Conservation (phyloP, 1,140 invertebrate species). For the Apis mellifera region DNA sequence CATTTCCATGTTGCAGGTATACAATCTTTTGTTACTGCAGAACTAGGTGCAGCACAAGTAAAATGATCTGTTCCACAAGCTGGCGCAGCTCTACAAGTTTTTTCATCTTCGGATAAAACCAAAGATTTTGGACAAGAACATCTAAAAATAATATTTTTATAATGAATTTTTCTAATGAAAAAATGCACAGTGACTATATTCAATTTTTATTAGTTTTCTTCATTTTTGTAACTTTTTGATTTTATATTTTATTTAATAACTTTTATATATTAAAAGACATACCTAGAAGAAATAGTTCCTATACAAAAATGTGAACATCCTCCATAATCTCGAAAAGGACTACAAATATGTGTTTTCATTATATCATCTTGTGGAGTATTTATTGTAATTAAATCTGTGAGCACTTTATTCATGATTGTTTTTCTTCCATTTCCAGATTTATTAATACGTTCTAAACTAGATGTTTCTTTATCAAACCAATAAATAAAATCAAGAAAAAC, state of each 20-base stretch:
- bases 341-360: constrained; percentile 77
- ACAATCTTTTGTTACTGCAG: constrained; percentile 84
- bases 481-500: constrained; percentile 89
- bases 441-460: constrained; percentile 84
- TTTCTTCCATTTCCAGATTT: constrained; percentile 82
- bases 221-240: not conserved
- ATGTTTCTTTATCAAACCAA: constrained; percentile 90
- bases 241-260: not conserved
- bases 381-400: constrained; percentile 84
- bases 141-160: constrained; percentile 25
- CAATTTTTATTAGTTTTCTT: too few relatives aligned
- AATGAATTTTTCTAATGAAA: not conserved
- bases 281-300: constrained; percentile 75
- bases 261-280: not conserved
- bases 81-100: constrained; percentile 87
- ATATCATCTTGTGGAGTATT: constrained; percentile 72
- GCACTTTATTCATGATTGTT: constrained; percentile 80
- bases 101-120: constrained; percentile 86
- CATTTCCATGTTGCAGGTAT: constrained; percentile 93
- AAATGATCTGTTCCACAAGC: constrained; percentile 90
- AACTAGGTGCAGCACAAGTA: constrained; percentile 84
- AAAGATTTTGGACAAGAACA: constrained; percentile 91
- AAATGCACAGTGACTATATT: too few relatives aligned
- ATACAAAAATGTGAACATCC: constrained; percentile 89
- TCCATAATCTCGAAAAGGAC: constrained; percentile 79